Conservation (phyloP, 2,888 invertebrate species). For the Caenorhabditis japonica region DNA sequence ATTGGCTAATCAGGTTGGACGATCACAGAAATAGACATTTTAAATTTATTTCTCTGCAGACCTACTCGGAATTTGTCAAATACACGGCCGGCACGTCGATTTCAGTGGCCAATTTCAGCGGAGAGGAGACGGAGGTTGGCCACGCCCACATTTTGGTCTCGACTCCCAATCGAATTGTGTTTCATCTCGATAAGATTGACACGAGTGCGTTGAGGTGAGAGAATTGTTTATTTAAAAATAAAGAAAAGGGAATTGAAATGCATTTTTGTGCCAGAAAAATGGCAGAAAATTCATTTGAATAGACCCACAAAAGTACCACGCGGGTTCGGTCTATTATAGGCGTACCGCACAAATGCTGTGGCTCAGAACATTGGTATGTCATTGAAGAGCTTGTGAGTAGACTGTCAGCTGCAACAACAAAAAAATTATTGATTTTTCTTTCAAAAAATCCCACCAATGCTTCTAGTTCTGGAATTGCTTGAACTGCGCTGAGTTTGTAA, state of each 20-base stretch:
- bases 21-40: no score
- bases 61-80: slow-evolving; percentile 38
- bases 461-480: slow-evolving; percentile 57
- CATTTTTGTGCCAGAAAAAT: no score
- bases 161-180: slow-evolving; percentile 92
- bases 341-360: no score
- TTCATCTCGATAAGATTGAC: slow-evolving; percentile 81
- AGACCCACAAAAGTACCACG: no score
- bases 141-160: slow-evolving; percentile 88
- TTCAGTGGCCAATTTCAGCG: slow-evolving; percentile 35
- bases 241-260: slow-evolving; percentile 1
- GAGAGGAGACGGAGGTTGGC: slow-evolving; percentile 39
- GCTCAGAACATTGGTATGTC: no score
- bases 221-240: not conserved
- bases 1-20: slow-evolving; percentile 89
- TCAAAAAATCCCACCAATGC: slow-evolving; percentile 34
- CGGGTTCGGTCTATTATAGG: no score
- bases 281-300: no score
- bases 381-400: slow-evolving; percentile 24
- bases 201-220: slow-evolving; percentile 28
- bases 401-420: slow-evolving; percentile 20
- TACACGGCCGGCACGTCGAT: slow-evolving; percentile 22
- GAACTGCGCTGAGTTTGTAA: slow-evolving; percentile 59
- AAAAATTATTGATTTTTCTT: no score
- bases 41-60: slow-evolving; percentile 21